Percentiles rank a stretch among this genome's conserved stretches.
Evolutionary conservation across 1,140 invertebrate species (phyloP).

Genomic region (Drosophila fuyamai): DNA sequence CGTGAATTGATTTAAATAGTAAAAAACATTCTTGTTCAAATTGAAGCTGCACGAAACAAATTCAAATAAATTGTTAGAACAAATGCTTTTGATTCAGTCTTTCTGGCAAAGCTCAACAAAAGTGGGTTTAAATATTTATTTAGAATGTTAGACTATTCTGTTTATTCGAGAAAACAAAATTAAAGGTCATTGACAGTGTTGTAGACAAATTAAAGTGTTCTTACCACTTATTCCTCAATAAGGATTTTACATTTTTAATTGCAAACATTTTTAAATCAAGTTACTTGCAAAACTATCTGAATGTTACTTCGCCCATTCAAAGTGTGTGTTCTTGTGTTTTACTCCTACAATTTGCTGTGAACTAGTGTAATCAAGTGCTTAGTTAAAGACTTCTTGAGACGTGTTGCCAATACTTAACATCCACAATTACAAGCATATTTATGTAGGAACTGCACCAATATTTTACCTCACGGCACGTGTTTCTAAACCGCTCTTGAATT

Average conservation of each 20-base stretch:
- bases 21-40: not conserved
- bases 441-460: not conserved
- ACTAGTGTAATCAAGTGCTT: constrained; percentile 8
- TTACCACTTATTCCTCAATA: not conserved
- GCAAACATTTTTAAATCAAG: not conserved
- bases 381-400: constrained; percentile 21
- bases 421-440: not conserved
- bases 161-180: no score
- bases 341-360: constrained; percentile 19
- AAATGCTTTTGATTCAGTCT: not conserved
- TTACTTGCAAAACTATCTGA: not conserved
- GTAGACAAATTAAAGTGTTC: not conserved
- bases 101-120: no score
- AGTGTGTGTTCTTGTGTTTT: constrained; percentile 8
- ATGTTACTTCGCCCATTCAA: not conserved
- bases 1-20: not conserved
- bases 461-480: constrained; percentile 25
- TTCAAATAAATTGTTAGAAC: not conserved
- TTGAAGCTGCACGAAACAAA: not conserved
- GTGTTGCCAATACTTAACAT: constrained; percentile 5
- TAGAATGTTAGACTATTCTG: no score
- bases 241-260: not conserved
- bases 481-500: constrained; percentile 9
- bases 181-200: not conserved
- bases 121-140: no score